A percentile compares a stretch with the other conserved stretches of the same genome.
These are phyloP conservation scores for Hemichromis elongatus DNA, from an alignment of 2,113 vertebrate species.

Conservation along the genomic window DNA sequence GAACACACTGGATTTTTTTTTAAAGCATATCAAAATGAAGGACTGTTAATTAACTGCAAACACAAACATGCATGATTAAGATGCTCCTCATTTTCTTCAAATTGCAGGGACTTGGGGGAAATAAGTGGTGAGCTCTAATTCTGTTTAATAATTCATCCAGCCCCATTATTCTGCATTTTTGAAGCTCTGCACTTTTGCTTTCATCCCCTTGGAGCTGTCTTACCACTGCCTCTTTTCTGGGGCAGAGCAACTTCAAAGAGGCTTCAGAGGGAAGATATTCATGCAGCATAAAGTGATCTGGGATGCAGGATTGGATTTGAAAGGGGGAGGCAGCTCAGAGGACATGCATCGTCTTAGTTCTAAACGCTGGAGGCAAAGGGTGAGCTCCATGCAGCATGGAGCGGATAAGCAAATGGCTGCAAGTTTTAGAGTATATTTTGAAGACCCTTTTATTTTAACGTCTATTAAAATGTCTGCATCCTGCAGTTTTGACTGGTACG, in stretches of 20 bases:
- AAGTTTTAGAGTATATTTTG: background rate
- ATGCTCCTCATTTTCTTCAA: background rate
- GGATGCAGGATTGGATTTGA: slow-evolving; percentile 4
- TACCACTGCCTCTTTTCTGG: slow-evolving; percentile 42
- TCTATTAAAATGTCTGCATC: background rate
- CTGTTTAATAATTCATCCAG: slow-evolving; percentile 47
- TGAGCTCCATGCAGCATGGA: background rate
- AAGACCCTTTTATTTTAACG: background rate
- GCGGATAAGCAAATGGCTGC: background rate
- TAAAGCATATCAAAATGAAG: background rate
- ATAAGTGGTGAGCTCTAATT: slow-evolving; percentile 7
- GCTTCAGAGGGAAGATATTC: slow-evolving; percentile 33
- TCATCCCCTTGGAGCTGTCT: slow-evolving; percentile 24
- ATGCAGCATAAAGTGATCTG: slow-evolving; percentile 33
- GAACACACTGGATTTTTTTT: background rate
- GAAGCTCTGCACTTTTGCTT: slow-evolving; percentile 19
- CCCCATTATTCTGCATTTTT: slow-evolving; percentile 36
- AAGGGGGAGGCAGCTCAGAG: background rate
- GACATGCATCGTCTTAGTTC: background rate
- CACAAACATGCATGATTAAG: background rate
- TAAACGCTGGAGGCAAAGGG: background rate
- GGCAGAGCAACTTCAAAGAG: slow-evolving; percentile 56
- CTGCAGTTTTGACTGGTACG: background rate
- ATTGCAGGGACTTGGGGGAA: background rate
- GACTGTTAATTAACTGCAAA: background rate